Percentiles rank a stretch among this genome's conserved stretches.
These are phyloP conservation scores for Ctenochaetus hawaiiensis DNA, from an alignment of 2,797 vertebrate species.

Conservation along the genomic window DNA sequence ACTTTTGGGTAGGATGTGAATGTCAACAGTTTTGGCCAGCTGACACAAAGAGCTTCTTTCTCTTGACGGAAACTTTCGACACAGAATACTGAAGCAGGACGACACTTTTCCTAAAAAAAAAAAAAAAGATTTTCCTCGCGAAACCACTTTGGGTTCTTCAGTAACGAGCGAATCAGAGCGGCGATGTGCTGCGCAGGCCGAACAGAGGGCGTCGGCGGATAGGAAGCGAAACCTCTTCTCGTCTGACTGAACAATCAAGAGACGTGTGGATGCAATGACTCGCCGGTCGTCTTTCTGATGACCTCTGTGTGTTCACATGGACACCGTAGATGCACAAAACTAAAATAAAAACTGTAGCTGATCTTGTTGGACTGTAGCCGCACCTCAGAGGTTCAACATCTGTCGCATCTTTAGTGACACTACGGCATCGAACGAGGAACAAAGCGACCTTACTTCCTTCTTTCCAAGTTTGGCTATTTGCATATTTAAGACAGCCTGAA, in stretches of 20 bases:
- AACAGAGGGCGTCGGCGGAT: background rate
- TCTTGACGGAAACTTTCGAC: constrained; percentile 29
- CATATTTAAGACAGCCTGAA: constrained; percentile 62
- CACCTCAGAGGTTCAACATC: constrained; percentile 18
- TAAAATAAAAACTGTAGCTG: background rate
- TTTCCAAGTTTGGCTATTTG: constrained; percentile 68
- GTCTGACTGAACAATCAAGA: constrained; percentile 11
- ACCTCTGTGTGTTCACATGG: background rate
- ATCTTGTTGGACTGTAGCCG: constrained; percentile 28
- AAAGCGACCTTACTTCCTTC: constrained; percentile 41
- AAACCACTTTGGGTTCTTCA: constrained; percentile 40
- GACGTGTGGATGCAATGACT: constrained; percentile 5
- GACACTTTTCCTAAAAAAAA: background rate
- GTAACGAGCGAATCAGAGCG: background rate
- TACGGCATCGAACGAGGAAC: constrained; percentile 14
- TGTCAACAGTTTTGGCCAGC: constrained; percentile 68
- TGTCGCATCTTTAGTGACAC: constrained; percentile 29
- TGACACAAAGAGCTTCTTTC: constrained; percentile 59
- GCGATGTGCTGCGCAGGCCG: constrained; percentile 21
- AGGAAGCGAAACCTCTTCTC: constrained; percentile 4
- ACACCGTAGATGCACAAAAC: background rate
- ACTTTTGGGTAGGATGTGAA: constrained; percentile 88
- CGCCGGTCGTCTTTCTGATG: background rate
- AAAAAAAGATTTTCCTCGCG: constrained; percentile 11
- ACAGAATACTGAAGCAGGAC: constrained; percentile 20